Percentiles rank a stretch among this genome's conserved stretches.
phyloP scores from a whole-genome alignment of 2,888 invertebrate genomes.

The Euspilapteryx auroguttella region DNA sequence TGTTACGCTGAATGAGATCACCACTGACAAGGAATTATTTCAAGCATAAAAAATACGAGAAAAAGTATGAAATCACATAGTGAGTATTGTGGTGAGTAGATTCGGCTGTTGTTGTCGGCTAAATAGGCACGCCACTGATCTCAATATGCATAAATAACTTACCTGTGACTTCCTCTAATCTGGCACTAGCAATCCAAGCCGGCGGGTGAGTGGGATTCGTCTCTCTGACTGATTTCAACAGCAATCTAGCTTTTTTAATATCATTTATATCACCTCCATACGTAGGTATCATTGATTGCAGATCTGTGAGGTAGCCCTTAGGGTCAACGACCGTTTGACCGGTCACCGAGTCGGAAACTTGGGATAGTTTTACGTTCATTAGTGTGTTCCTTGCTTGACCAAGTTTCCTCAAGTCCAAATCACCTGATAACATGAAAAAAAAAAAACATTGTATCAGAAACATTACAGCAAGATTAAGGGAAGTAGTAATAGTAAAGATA shows the following conservation, averaged over 20 bases:
- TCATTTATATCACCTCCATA: conserved; percentile 98
- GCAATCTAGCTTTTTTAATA: conserved; percentile 92
- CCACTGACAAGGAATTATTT: too few species aligned
- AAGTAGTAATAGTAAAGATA: too few species aligned
- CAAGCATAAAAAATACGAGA: too few species aligned
- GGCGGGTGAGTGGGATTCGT: conserved; percentile 99
- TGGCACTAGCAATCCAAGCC: conserved; percentile 98
- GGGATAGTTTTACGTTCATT: conserved; percentile 98
- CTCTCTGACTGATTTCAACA: conserved; percentile 94
- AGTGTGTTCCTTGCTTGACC: conserved; percentile 98
- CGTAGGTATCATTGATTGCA: conserved; percentile 98
- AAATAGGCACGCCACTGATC: background rate
- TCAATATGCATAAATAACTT: conserved; percentile 48
- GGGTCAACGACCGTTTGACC: conserved; percentile 99
- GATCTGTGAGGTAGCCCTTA: conserved; percentile 98
- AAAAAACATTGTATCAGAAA: too few species aligned
- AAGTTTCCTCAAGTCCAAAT: conserved; percentile 96
- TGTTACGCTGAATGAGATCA: too few species aligned
- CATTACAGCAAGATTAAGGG: too few species aligned
- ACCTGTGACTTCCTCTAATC: conserved; percentile 97
- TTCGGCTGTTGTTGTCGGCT: background rate
- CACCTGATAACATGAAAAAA: too few species aligned
- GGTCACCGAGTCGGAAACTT: conserved; percentile 96
- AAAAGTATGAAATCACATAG: too few species aligned
- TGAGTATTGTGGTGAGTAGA: background rate